Evolutionary conservation across 1,140 invertebrate species (phyloP).

Genomic region (Euwallacea fornicatus): DNA sequence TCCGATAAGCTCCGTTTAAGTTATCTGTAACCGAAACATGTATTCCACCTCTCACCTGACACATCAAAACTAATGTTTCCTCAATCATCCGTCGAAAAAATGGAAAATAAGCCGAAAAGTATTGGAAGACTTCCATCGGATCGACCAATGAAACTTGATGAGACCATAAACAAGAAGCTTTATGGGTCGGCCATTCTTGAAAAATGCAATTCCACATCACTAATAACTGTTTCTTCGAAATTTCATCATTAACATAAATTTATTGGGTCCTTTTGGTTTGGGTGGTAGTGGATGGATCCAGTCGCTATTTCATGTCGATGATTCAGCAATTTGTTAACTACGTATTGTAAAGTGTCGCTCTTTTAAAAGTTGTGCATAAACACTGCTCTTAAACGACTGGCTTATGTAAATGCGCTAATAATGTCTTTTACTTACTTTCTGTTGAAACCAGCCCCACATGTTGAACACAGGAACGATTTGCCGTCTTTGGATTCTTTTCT

Average conservation of each 20-base stretch:
- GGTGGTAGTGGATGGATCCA: not conserved
- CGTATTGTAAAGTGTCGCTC: too few species aligned
- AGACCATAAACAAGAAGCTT: conserved; percentile 29
- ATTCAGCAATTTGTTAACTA: too few species aligned
- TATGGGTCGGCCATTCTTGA: conserved; percentile 21
- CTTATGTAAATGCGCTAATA: too few species aligned
- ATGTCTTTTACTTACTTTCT: conserved; percentile 61
- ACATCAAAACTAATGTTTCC: conserved; percentile 26
- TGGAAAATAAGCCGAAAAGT: conserved; percentile 10
- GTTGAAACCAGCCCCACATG: conserved; percentile 63
- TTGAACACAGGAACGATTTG: conserved; percentile 58
- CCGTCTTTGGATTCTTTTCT: conserved; percentile 27
- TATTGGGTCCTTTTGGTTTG: conserved; percentile 26
- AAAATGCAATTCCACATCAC: conserved; percentile 32
- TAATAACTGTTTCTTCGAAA: conserved; percentile 32
- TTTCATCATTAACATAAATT: conserved; percentile 32
- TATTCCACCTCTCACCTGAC: conserved; percentile 16
- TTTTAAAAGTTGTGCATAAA: too few species aligned
- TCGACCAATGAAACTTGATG: conserved; percentile 29
- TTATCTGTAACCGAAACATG: conserved; percentile 9
- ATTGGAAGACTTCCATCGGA: conserved; percentile 27
- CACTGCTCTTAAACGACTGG: too few species aligned
- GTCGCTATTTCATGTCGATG: too few species aligned
- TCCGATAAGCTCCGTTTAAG: conserved; percentile 4
- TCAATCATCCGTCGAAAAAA: conserved; percentile 14